Base-by-base conservation (phyloP, 2,888 invertebrate genomes). In the Matsumyia berberina region DNA sequence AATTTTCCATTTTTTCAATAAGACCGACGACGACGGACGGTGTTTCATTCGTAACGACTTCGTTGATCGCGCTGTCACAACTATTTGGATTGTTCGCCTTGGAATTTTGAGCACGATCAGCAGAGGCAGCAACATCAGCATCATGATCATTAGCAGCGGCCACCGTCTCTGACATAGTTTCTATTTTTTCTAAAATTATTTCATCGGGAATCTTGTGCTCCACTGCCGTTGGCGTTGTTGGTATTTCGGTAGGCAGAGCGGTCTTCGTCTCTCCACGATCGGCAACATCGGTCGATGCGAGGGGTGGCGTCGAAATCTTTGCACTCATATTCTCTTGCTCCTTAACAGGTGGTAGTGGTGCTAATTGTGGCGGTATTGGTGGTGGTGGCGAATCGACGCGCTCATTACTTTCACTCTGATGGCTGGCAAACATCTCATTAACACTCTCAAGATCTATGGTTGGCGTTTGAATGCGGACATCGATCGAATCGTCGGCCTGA, bases 1-100 rank as follows among this genome's bases (percentile, higher is more conserved):
- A 88, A 88, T 90, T 90, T 85, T 91, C 90, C 91, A 91, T 91
- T 86, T 88, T 85, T 62, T 69, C 70, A 64, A 17, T 64, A 79
- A 85, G 67, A 76, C 58, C 74, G 78, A 62, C 64, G 70, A 46
- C 53, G 60, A 24, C 57, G 69, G 60, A 66, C 80, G 60, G 33
- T 39, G n/a, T 80, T 58, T 64, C 60, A 70, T 33, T 72, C 69
- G 73, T 51, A 24, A 55, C 57, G 89, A 88, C 35, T 88, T 88
- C 62, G 86, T 79, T 88, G 33, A 90, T 86, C 51, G 88, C 89
- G 35, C 86, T 89, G 67, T 88, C 88, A 87, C 90, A 90, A 17
- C 89, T 90, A 51, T 90, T 90, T 70, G 89, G 8, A 86, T 87
- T 5, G 87, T 86, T 7, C 87, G 87, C 87, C 87, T 79, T 74